A percentile compares a stretch with the other conserved stretches of the same genome.
Evolutionary conservation across 1,140 invertebrate species (phyloP).

Genomic region (Steinernema khuongi): DNA sequence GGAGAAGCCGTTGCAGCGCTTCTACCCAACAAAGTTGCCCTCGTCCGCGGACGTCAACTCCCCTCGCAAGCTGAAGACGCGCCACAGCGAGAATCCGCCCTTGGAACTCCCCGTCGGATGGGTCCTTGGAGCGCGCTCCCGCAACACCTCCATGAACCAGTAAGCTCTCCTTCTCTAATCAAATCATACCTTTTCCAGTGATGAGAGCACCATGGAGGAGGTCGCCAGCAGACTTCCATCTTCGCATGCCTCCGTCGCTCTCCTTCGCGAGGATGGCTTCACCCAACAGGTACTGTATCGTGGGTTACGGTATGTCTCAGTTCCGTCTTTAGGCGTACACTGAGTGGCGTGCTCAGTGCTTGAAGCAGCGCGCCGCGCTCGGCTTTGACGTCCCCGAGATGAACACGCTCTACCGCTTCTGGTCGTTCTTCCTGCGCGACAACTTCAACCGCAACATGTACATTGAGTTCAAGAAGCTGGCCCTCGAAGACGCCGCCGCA

Average conservation of each 20-base stretch:
- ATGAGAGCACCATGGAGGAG: conserved; percentile 56
- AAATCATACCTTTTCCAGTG: conserved; percentile 23
- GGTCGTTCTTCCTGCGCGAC: conserved; percentile 97
- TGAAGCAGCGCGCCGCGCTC: conserved; percentile 71
- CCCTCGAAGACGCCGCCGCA: conserved; percentile 80
- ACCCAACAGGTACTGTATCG: conserved; percentile 73
- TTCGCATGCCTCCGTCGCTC: conserved; percentile 86
- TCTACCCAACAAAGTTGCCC: conserved; percentile 75
- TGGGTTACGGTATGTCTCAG: neutral
- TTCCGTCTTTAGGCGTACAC: conserved; percentile 48
- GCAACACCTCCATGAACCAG: conserved; percentile 68
- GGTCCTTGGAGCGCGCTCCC: conserved; percentile 78
- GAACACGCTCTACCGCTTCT: conserved; percentile 95
- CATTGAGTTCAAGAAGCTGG: conserved; percentile 81
- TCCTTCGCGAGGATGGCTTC: conserved; percentile 94
- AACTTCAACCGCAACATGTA: conserved; percentile 99
- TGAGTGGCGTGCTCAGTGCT: conserved; percentile 42
- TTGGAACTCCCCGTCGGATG: conserved; percentile 92
- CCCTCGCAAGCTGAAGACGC: conserved; percentile 78
- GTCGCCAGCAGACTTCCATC: conserved; percentile 66
- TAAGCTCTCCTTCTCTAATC: neutral
- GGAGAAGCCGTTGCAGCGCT: conserved; percentile 69
- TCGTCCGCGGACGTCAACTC: conserved; percentile 64
- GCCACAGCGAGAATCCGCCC: conserved; percentile 85
- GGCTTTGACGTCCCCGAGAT: conserved; percentile 90